These are phyloP conservation scores for Portunus trituberculatus DNA, from an alignment of 1,140 invertebrate species.

Conservation along the genomic window DNA sequence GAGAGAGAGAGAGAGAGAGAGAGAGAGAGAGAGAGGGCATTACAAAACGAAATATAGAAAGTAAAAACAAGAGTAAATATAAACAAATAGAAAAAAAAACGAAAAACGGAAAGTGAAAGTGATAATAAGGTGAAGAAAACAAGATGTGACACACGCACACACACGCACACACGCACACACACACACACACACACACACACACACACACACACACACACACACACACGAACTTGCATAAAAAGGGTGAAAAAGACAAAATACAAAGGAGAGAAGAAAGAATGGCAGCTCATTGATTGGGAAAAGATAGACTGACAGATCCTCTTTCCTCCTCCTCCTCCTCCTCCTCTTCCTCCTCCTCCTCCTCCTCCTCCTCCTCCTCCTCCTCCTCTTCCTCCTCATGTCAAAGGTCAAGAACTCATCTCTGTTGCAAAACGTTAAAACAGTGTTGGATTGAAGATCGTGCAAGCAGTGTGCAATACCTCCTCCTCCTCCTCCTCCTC, in stretches of 20 bases:
- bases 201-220: constrained; percentile 7
- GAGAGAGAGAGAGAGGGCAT: too few relatives aligned
- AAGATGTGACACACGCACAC: neutral
- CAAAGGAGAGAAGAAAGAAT: neutral
- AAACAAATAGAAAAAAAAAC: too few relatives aligned
- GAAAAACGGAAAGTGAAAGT: too few relatives aligned
- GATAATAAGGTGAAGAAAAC: neutral
- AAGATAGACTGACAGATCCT: constrained; percentile 1
- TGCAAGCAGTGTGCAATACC: constrained; percentile 6
- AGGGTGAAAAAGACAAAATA: neutral
- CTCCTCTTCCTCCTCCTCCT: neutral
- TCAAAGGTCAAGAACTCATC: neutral
- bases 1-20: too few relatives aligned
- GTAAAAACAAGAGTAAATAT: too few relatives aligned
- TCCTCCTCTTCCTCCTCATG: neutral
- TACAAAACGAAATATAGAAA: too few relatives aligned
- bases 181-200: constrained; percentile 9
- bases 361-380: neutral
- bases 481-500: neutral
- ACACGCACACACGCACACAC: constrained; percentile 4
- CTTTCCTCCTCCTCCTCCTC: neutral
- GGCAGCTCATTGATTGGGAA: neutral
- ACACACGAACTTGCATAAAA: neutral
- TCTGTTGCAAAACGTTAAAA: neutral
- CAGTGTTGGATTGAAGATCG: neutral